Percentiles rank a stretch among this genome's conserved stretches.
phyloP scores from a whole-genome alignment of 2,797 vertebrate genomes.

The Typhlichthys subterraneus region DNA sequence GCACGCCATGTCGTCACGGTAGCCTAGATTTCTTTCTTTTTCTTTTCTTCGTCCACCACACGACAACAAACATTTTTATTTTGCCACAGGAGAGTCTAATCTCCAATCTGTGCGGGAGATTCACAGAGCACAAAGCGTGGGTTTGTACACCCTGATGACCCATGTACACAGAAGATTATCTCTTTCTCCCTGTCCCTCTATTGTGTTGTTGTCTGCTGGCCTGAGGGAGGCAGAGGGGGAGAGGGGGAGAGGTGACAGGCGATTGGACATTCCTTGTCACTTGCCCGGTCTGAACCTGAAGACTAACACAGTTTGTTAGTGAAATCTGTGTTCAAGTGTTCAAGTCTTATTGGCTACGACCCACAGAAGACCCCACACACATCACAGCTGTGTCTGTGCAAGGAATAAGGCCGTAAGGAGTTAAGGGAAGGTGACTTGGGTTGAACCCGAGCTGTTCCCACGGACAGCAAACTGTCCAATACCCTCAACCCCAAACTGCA shows the following conservation, averaged over 20 bases:
- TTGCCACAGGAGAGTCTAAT: slow-evolving; percentile 15
- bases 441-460: slow-evolving; percentile 66
- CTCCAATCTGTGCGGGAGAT: slow-evolving; percentile 11
- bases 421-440: slow-evolving; percentile 29
- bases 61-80: slow-evolving; percentile 1
- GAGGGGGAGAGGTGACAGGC: background rate
- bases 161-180: too few species aligned
- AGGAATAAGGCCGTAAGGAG: slow-evolving; percentile 14
- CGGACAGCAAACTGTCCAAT: slow-evolving; percentile 50
- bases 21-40: slow-evolving; percentile 1
- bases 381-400: slow-evolving; percentile 32
- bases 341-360: slow-evolving; percentile 46
- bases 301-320: slow-evolving; percentile 5
- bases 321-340: slow-evolving; percentile 47
- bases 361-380: slow-evolving; percentile 57
- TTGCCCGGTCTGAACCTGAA: slow-evolving; percentile 35
- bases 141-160: too few species aligned
- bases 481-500: slow-evolving; percentile 30
- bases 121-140: too few species aligned
- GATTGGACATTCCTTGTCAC: background rate
- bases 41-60: background rate
- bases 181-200: too few species aligned
- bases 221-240: background rate
- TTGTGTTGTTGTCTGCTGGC: background rate
- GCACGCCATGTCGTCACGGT: slow-evolving; percentile 9